Percentiles rank a stretch among this genome's conserved stretches.
These are phyloP conservation scores for Channa argus DNA, from an alignment of 2,113 vertebrate genomes.

Conservation along the genomic window DNA sequence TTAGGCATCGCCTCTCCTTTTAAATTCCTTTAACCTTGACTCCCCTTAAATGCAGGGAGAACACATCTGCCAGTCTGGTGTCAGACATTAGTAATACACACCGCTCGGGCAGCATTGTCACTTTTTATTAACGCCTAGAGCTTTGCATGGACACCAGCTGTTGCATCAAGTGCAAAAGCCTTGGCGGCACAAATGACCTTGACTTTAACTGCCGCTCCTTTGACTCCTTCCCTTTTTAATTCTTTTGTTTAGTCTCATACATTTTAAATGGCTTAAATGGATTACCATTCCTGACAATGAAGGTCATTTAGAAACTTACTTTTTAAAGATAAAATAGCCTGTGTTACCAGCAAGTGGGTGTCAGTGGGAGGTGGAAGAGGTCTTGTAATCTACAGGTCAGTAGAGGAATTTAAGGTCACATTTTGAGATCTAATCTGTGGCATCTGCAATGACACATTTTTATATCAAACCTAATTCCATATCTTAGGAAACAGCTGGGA, in stretches of 20 bases:
- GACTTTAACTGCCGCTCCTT: conserved; percentile 85
- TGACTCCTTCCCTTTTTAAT: conserved; percentile 74
- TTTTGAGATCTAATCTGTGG: conserved; percentile 70
- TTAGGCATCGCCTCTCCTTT: conserved; percentile 80
- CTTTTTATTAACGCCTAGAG: conserved; percentile 87
- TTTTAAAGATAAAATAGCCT: conserved; percentile 44
- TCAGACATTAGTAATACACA: conserved; percentile 85
- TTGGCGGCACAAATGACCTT: conserved; percentile 91
- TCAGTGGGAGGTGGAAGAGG: conserved; percentile 9
- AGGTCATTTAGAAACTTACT: conserved; percentile 75
- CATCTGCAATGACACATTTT: conserved; percentile 64
- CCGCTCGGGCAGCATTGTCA: conserved; percentile 84
- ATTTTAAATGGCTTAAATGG: conserved; percentile 83
- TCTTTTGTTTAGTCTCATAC: conserved; percentile 82
- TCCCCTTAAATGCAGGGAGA: conserved; percentile 81
- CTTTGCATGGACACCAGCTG: conserved; percentile 93
- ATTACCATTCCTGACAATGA: conserved; percentile 78
- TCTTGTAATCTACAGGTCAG: conserved; percentile 60
- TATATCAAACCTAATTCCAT: conserved; percentile 46
- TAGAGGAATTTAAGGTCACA: conserved; percentile 52
- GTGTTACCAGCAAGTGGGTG: conserved; percentile 24
- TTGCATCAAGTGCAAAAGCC: conserved; percentile 87
- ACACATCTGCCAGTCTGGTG: conserved; percentile 85
- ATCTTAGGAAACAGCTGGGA: conserved; percentile 59
- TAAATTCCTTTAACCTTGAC: conserved; percentile 87